These are phyloP conservation scores for Varroa destructor DNA, from an alignment of 1,140 invertebrate genomes.

Conservation along the genomic window DNA sequence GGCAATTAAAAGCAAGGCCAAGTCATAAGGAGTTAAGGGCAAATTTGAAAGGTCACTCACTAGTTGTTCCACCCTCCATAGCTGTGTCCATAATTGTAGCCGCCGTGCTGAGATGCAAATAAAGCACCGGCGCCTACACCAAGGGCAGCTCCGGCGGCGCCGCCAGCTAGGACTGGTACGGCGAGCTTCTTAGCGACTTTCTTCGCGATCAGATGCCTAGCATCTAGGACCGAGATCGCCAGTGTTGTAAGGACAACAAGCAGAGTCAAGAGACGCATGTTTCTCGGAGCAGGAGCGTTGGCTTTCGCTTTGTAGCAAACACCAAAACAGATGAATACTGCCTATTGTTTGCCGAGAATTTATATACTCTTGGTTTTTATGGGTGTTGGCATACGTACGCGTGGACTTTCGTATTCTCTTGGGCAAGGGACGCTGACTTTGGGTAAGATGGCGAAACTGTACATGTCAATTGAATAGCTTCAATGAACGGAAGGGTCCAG, in stretches of 20 bases:
- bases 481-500: no score
- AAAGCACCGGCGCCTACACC: constrained; percentile 19
- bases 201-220: constrained; percentile 19
- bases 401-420: no score
- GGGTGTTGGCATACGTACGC: no score
- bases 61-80: constrained; percentile 4
- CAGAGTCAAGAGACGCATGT: constrained; percentile 3
- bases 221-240: not conserved
- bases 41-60: not conserved
- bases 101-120: constrained; percentile 22
- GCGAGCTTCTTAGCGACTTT: constrained; percentile 21
- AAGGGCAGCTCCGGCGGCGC: constrained; percentile 18
- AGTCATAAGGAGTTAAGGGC: no score
- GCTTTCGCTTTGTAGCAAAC: no score
- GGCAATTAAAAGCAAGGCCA: no score
- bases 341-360: no score
- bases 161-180: constrained; percentile 18
- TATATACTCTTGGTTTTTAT: no score
- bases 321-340: no score
- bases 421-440: no score
- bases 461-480: no score
- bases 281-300: not conserved
- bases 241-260: not conserved
- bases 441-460: no score
- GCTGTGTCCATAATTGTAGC: constrained; percentile 21